Percentiles rank a stretch among this genome's conserved stretches.
Conservation (phyloP, 2,888 invertebrate species). For the Tortrix viridana region DNA sequence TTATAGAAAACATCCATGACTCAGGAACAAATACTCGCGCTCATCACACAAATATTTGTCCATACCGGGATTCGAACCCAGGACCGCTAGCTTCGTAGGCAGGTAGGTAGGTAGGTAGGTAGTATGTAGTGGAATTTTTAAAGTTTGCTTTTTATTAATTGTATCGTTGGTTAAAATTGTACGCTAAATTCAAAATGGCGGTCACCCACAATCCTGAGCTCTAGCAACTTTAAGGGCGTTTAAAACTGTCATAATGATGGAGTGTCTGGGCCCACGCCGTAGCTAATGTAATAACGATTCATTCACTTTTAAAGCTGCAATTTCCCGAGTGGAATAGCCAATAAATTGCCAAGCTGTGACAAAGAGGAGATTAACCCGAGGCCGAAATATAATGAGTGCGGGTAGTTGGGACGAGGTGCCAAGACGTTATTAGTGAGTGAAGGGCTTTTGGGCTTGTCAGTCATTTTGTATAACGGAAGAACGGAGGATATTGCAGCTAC, state of each 20-base stretch:
- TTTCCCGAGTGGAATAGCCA: slow-evolving; percentile 36
- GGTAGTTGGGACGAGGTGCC: background rate
- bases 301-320: slow-evolving; percentile 37
- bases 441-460: too few relatives aligned
- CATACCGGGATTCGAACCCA: too few relatives aligned
- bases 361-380: slow-evolving; percentile 29
- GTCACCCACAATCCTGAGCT: slow-evolving; percentile 1
- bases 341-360: slow-evolving; percentile 35
- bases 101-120: too few relatives aligned
- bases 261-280: slow-evolving; percentile 15
- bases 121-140: too few relatives aligned
- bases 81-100: too few relatives aligned
- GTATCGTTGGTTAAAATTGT: background rate
- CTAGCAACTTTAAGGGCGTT: slow-evolving; percentile 1
- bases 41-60: too few relatives aligned
- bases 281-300: slow-evolving; percentile 36
- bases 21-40: too few relatives aligned
- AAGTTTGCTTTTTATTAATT: too few relatives aligned
- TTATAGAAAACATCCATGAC: too few relatives aligned
- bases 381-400: slow-evolving; percentile 18
- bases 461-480: too few relatives aligned
- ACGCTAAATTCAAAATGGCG: slow-evolving; percentile 15
- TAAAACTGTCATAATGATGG: slow-evolving; percentile 33
- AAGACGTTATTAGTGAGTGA: background rate
- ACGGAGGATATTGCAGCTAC: too few relatives aligned